Evolutionary conservation across 2,113 vertebrate species (phyloP).

Genomic region (Pelecanoides urinatrix): DNA sequence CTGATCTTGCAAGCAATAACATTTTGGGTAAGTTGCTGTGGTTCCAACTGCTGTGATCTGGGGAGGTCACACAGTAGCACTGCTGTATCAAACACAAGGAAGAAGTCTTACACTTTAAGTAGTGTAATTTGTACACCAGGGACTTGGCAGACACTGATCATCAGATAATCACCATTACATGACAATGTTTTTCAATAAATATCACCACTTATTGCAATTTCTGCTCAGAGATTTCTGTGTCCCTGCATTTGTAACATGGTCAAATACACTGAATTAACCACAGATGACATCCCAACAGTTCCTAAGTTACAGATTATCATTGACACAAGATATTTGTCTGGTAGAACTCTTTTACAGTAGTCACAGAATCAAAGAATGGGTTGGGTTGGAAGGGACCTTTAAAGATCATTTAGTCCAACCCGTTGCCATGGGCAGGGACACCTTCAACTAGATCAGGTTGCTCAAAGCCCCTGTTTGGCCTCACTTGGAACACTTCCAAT

Average conservation of each 20-base stretch:
- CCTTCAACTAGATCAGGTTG: background rate
- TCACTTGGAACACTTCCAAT: background rate
- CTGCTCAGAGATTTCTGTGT: background rate
- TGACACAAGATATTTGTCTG: background rate
- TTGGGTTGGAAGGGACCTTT: background rate
- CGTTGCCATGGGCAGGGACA: background rate
- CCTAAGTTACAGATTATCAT: background rate
- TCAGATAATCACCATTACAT: background rate
- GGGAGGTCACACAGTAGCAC: background rate
- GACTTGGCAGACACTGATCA: background rate
- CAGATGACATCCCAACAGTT: background rate
- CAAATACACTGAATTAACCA: background rate
- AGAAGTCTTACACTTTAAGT: background rate
- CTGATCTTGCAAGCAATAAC: background rate
- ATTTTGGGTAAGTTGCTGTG: background rate
- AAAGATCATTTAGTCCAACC: background rate
- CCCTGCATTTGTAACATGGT: background rate
- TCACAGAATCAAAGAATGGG: background rate
- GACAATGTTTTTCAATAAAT: background rate
- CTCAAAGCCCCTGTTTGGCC: background rate
- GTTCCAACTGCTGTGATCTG: too few species aligned
- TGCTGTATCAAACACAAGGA: background rate
- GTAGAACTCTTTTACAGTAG: background rate
- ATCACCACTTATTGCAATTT: background rate
- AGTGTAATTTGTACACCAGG: background rate